Evolutionary conservation across 1,140 invertebrate genomes (phyloP).

Genomic region (Reticulitermes speratus): DNA sequence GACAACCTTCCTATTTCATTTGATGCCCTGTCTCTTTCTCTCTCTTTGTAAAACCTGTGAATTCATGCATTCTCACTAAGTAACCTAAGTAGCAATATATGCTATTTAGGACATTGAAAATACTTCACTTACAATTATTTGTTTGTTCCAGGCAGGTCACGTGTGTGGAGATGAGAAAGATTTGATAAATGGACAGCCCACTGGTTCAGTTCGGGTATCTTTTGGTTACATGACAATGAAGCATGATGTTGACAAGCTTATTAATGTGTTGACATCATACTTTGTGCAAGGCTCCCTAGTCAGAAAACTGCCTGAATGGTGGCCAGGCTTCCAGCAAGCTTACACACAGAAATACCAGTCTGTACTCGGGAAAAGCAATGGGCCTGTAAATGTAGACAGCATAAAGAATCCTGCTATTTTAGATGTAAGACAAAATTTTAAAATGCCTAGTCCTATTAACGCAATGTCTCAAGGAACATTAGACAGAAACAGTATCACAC

Average conservation of each 20-base stretch:
- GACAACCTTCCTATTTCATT: no score
- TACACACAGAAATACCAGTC: not conserved
- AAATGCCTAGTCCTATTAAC: not conserved
- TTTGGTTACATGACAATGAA: constrained; percentile 89
- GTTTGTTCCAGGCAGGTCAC: constrained; percentile 71
- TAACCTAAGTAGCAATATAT: no score
- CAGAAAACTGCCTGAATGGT: constrained; percentile 42
- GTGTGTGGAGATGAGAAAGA: constrained; percentile 89
- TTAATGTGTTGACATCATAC: constrained; percentile 72
- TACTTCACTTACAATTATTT: not conserved
- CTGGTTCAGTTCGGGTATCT: constrained; percentile 87
- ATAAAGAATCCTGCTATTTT: not conserved
- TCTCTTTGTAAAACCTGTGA: no score
- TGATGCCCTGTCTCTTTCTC: no score
- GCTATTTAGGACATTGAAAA: no score
- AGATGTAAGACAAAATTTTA: not conserved
- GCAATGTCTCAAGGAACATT: no score
- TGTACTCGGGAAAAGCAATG: not conserved
- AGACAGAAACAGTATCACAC: not conserved
- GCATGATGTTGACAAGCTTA: constrained; percentile 68
- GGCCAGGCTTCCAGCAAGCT: constrained; percentile 34
- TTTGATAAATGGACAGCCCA: constrained; percentile 84
- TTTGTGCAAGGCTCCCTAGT: constrained; percentile 54
- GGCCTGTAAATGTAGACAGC: no score
- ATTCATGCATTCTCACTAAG: no score